Conservation (phyloP, 2,113 vertebrate species). For the Maccullochella peelii region DNA sequence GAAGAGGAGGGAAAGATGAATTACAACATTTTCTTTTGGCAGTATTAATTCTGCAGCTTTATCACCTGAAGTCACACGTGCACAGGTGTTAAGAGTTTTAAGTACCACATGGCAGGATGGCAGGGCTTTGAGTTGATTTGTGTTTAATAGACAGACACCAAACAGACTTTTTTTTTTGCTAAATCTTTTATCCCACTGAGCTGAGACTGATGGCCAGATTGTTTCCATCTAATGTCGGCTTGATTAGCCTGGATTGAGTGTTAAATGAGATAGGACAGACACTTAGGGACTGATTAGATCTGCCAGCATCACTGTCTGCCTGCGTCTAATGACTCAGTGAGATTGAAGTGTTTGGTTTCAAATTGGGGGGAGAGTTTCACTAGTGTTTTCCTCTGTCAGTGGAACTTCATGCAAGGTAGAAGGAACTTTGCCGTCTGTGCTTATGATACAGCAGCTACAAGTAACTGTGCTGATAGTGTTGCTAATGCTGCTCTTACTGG, state of each 20-base stretch:
- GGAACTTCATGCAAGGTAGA: conserved; percentile 4
- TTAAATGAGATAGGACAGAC: conserved; percentile 56
- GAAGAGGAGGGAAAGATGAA: neutral
- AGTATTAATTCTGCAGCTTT: neutral
- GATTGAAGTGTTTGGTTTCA: conserved; percentile 44
- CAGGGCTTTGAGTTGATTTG: neutral
- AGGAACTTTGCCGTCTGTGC: neutral
- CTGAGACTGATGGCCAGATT: conserved; percentile 29
- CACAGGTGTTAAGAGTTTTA: neutral
- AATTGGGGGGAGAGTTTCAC: neutral
- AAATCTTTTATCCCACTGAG: neutral
- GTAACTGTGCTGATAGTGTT: neutral
- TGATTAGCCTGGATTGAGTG: conserved; percentile 35
- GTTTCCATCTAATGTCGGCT: conserved; percentile 33
- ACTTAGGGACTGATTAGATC: conserved; percentile 63
- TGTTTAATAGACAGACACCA: neutral
- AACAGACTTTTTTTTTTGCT: neutral
- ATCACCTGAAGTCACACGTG: neutral
- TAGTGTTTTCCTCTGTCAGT: neutral
- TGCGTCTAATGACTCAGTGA: conserved; percentile 30
- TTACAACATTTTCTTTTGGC: conserved; percentile 5
- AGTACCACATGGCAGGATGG: neutral
- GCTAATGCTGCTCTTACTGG: neutral
- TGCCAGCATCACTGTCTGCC: conserved; percentile 42
- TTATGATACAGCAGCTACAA: neutral